These are phyloP conservation scores for Nasua narica DNA, from an alignment of 2,797 vertebrate species.

Conservation along the genomic window DNA sequence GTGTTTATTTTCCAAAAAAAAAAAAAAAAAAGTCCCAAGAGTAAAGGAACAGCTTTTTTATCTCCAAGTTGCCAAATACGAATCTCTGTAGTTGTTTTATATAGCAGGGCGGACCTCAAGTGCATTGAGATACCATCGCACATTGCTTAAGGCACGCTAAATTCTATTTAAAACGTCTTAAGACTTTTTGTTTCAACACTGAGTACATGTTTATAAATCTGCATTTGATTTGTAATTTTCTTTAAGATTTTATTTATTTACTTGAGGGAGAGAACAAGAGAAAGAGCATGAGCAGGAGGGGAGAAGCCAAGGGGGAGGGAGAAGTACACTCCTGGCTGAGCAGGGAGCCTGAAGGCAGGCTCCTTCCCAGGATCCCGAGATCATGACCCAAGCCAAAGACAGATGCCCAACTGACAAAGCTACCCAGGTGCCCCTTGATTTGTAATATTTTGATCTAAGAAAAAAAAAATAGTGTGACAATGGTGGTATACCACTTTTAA, in stretches of 20 bases:
- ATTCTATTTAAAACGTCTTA: constrained; percentile 12
- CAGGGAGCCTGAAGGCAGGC: not conserved
- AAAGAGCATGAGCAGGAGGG: not conserved
- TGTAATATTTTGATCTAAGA: not conserved
- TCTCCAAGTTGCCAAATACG: constrained; percentile 1
- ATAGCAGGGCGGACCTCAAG: not conserved
- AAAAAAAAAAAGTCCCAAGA: constrained; percentile 25
- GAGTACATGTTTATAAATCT: not conserved
- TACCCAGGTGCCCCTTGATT: not conserved
- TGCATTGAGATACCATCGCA: not conserved
- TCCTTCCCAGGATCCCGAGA: not conserved
- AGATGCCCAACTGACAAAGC: not conserved
- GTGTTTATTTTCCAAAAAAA: constrained; percentile 44
- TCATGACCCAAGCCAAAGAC: not conserved
- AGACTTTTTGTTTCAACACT: not conserved
- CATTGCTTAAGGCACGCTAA: not conserved
- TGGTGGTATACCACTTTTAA: not conserved
- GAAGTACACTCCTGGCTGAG: not conserved
- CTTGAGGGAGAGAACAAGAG: not conserved
- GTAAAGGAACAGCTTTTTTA: constrained; percentile 28
- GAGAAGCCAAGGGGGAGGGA: not conserved
- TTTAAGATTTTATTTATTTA: not conserved
- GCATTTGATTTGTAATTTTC: not conserved
- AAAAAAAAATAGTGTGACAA: not conserved
- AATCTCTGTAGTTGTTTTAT: constrained; percentile 26